A percentile compares a stretch with the other conserved stretches of the same genome.
These are phyloP conservation scores for Carcina quercana DNA, from an alignment of 2,888 invertebrate species.

Conservation along the genomic window DNA sequence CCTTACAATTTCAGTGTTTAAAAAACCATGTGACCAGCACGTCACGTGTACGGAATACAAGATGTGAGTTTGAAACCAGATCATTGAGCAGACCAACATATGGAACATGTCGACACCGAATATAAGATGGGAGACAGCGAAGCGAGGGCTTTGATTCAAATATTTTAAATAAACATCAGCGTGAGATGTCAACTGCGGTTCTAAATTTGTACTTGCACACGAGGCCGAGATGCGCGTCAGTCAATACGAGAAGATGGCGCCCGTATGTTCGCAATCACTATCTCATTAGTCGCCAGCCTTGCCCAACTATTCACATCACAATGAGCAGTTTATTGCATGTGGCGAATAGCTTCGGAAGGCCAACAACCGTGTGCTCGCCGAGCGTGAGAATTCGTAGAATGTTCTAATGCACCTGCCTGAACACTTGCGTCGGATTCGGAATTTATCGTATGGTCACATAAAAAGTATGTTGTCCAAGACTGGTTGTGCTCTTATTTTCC, in stretches of 20 bases:
- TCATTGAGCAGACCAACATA: no score
- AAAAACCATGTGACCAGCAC: background rate
- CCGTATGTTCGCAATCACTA: constrained; percentile 47
- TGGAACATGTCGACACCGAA: background rate
- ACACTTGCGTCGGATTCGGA: constrained; percentile 12
- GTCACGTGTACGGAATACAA: constrained; percentile 1
- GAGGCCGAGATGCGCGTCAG: constrained; percentile 43
- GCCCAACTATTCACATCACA: constrained; percentile 43
- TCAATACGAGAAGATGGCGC: constrained; percentile 55
- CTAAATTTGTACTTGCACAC: constrained; percentile 54
- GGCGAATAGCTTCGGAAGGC: constrained; percentile 41
- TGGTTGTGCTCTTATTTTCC: no score
- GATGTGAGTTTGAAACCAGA: background rate
- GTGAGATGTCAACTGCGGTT: constrained; percentile 38
- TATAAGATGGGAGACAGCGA: constrained; percentile 4
- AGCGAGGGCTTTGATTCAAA: constrained; percentile 15
- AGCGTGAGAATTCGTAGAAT: constrained; percentile 41
- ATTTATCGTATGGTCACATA: constrained; percentile 11
- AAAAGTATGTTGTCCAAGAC: no score
- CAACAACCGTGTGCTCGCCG: constrained; percentile 27
- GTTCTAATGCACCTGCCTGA: constrained; percentile 29
- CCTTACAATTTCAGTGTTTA: no score
- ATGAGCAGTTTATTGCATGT: constrained; percentile 37
- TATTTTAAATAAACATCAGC: constrained; percentile 19
- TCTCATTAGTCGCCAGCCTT: constrained; percentile 51